Percentiles rank a stretch among this genome's conserved stretches.
phyloP scores from a whole-genome alignment of 2,113 vertebrate genomes.

The Tonatia bakeri region DNA sequence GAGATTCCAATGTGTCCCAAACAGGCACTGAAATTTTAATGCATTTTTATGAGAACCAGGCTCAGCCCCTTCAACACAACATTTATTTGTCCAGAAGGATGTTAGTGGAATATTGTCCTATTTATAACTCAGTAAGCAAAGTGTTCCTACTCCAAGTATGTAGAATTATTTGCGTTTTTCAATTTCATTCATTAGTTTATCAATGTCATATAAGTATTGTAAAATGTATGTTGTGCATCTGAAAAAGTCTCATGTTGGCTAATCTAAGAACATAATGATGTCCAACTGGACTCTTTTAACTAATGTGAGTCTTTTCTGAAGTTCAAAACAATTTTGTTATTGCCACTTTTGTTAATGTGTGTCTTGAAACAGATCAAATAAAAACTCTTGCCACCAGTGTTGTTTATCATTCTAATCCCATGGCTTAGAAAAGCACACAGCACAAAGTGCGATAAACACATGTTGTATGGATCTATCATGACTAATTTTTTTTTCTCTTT shows the following conservation, averaged over 20 bases:
- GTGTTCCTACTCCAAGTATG: background rate
- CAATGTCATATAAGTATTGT: background rate
- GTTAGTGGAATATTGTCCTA: background rate
- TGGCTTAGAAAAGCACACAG: background rate
- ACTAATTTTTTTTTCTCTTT: background rate
- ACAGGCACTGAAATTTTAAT: conserved; percentile 62
- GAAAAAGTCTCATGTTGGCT: background rate
- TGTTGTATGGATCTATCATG: background rate
- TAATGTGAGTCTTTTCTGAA: background rate
- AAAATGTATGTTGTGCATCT: background rate
- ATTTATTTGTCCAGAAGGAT: conserved; percentile 52
- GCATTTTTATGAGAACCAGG: conserved; percentile 48
- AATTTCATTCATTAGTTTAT: background rate
- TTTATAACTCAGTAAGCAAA: conserved; percentile 8
- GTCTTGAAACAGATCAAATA: background rate
- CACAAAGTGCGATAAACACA: background rate
- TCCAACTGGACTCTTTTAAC: background rate
- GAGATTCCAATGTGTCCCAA: conserved; percentile 42
- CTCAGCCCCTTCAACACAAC: background rate
- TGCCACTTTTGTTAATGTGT: background rate
- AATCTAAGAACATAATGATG: background rate
- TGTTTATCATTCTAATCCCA: background rate
- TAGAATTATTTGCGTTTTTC: background rate
- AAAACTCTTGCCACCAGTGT: background rate
- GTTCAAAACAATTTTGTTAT: background rate